phyloP scores from a whole-genome alignment of 2,888 invertebrate genomes.

The Andrena haemorrhoa region DNA sequence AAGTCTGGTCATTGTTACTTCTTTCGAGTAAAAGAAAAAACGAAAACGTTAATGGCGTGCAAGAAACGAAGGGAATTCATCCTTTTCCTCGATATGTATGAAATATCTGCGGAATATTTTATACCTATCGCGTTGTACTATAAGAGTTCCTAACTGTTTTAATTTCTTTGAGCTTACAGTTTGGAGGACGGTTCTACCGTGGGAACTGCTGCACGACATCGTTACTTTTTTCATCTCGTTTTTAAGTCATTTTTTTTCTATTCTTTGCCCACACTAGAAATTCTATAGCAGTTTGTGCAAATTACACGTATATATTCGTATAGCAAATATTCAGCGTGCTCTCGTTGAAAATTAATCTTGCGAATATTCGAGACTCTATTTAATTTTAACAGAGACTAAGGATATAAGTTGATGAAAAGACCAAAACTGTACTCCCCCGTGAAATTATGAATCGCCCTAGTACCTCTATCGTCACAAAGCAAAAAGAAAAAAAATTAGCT shows the following conservation, averaged over 20 bases:
- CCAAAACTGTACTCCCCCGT: conserved; percentile 20
- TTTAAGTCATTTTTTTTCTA: conserved; percentile 50
- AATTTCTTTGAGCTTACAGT: conserved; percentile 85
- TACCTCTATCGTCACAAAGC: conserved; percentile 59
- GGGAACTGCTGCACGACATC: conserved; percentile 82
- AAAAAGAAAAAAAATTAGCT: conserved; percentile 13
- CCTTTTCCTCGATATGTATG: conserved; percentile 57
- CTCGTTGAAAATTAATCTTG: conserved; percentile 7
- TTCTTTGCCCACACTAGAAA: conserved; percentile 25
- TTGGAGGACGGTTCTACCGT: conserved; percentile 81
- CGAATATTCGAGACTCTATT: conserved; percentile 16
- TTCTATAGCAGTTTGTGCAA: conserved; percentile 31
- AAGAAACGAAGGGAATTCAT: conserved; percentile 63
- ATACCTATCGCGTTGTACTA: conserved; percentile 43
- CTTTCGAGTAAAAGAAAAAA: conserved; percentile 23
- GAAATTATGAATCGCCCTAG: conserved; percentile 31
- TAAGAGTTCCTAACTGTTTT: conserved; percentile 82
- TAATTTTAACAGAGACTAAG: conserved; percentile 7
- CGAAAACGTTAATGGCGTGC: conserved; percentile 53
- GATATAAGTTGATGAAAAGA: conserved; percentile 20
- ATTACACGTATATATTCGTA: conserved; percentile 20
- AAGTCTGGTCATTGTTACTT: conserved; percentile 27
- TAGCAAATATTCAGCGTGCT: conserved; percentile 18
- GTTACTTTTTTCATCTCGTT: conserved; percentile 75
- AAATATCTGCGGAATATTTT: conserved; percentile 43